Percentiles rank a stretch among this genome's conserved stretches.
These are phyloP conservation scores for Clostera curtula DNA, from an alignment of 2,888 invertebrate species.

Conservation along the genomic window DNA sequence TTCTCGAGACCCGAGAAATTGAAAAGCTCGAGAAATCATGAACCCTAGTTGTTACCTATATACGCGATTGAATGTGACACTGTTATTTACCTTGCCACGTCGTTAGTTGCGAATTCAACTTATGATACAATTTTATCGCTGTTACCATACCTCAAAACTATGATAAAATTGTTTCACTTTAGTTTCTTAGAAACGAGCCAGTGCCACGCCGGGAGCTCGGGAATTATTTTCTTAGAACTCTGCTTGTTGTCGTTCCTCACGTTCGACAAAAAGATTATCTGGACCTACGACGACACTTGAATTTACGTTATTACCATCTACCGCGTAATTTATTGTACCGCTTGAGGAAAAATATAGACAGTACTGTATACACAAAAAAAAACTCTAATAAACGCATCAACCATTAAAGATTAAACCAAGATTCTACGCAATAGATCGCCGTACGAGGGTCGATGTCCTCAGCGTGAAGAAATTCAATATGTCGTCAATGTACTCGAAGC, in stretches of 20 bases:
- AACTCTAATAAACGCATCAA: slow-evolving; percentile 13
- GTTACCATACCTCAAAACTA: too few relatives aligned
- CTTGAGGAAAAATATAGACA: slow-evolving; percentile 8
- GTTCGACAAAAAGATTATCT: slow-evolving; percentile 33
- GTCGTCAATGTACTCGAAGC: slow-evolving; percentile 37
- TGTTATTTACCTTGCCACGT: too few relatives aligned
- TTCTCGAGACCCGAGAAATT: too few relatives aligned
- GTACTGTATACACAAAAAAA: slow-evolving; percentile 10
- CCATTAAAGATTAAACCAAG: slow-evolving; percentile 12
- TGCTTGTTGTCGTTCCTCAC: slow-evolving; percentile 36
- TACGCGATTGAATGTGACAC: too few relatives aligned
- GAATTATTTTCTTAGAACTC: slow-evolving; percentile 45
- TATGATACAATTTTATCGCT: too few relatives aligned
- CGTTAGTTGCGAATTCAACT: too few relatives aligned
- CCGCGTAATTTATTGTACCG: slow-evolving; percentile 17
- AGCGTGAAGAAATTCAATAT: slow-evolving; percentile 45
- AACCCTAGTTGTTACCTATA: too few relatives aligned
- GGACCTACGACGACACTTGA: slow-evolving; percentile 24
- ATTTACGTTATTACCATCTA: slow-evolving; percentile 15
- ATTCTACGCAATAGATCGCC: slow-evolving; percentile 28
- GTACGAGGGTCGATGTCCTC: slow-evolving; percentile 44
- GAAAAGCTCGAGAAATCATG: too few relatives aligned
- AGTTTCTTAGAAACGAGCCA: slow-evolving; percentile 47
- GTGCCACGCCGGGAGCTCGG: slow-evolving; percentile 39
- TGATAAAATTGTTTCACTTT: slow-evolving; percentile 15